Conservation (phyloP, 1,140 invertebrate species). For the Octopus bimaculoides region DNA sequence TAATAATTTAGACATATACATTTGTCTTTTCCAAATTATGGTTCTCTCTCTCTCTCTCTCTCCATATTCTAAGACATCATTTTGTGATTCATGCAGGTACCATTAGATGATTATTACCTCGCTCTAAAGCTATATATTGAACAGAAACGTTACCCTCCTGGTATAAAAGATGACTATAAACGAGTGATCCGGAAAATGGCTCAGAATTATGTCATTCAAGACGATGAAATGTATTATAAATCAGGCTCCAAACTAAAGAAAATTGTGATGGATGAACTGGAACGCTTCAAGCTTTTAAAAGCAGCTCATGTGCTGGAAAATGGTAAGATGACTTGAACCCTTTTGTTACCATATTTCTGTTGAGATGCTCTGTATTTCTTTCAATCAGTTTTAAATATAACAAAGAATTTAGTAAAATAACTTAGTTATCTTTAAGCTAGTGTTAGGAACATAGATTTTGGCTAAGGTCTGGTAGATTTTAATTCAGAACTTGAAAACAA, state of each 20-base stretch:
- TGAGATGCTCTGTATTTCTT: no score
- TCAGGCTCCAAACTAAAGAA: constrained; percentile 9
- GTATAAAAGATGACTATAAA: constrained; percentile 26
- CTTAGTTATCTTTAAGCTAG: no score
- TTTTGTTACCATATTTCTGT: no score
- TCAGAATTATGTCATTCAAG: constrained; percentile 24
- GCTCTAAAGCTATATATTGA: constrained; percentile 27
- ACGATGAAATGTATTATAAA: constrained; percentile 20
- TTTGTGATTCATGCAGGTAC: constrained; percentile 18
- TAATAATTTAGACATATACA: no score
- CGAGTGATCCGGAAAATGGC: constrained; percentile 26
- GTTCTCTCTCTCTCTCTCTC: no score
- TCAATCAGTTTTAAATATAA: no score
- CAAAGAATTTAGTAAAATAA: no score
- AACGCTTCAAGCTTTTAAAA: constrained; percentile 27
- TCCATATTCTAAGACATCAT: not conserved
- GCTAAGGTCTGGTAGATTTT: no score
- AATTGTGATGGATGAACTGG: constrained; percentile 20
- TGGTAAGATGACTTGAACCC: constrained; percentile 13
- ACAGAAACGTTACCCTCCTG: constrained; percentile 23
- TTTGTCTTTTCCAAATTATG: no score
- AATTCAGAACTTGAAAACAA: no score
- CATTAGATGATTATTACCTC: constrained; percentile 30
- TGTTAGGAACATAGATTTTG: no score
- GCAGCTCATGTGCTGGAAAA: constrained; percentile 26